Conservation (phyloP, 1,140 invertebrate species). For the Zaprionus lachaisei region DNA sequence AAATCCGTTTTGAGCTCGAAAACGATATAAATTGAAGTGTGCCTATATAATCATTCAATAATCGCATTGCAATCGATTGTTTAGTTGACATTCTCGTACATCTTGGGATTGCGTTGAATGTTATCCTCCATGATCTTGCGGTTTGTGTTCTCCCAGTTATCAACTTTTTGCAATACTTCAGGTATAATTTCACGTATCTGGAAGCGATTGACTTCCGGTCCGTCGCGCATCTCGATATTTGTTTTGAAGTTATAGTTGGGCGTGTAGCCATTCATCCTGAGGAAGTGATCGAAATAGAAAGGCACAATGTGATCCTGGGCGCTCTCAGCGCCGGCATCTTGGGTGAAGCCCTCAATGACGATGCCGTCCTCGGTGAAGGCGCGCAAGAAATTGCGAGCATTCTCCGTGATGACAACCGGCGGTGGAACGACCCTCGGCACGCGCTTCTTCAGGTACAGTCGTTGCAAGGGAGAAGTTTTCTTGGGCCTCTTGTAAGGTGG, state of each 20-base stretch:
- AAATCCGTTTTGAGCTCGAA: constrained; percentile 18
- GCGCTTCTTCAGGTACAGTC: constrained; percentile 58
- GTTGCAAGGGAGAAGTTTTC: constrained; percentile 57
- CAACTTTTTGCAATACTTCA: constrained; percentile 64
- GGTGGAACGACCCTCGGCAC: constrained; percentile 26
- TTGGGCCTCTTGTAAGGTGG: constrained; percentile 69
- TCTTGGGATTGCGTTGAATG: constrained; percentile 75
- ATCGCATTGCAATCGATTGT: background rate
- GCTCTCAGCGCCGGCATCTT: constrained; percentile 62
- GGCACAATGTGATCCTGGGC: constrained; percentile 79
- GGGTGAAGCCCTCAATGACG: constrained; percentile 39
- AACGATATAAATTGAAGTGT: constrained; percentile 9
- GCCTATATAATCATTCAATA: background rate
- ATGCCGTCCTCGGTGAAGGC: constrained; percentile 72
- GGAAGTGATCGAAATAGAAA: constrained; percentile 83
- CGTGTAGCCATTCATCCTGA: constrained; percentile 78
- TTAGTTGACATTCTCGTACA: constrained; percentile 77
- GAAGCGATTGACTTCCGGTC: constrained; percentile 64
- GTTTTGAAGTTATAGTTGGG: constrained; percentile 83
- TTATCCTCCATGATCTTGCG: constrained; percentile 76
- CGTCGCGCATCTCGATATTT: constrained; percentile 73
- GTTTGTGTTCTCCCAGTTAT: constrained; percentile 57
- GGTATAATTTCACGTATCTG: constrained; percentile 62
- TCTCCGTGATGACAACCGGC: constrained; percentile 54
- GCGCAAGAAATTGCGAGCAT: constrained; percentile 70